A percentile compares a stretch with the other conserved stretches of the same genome.
Evolutionary conservation across 1,140 invertebrate genomes (phyloP).

Genomic region (Stenopsyche tienmushanensis): DNA sequence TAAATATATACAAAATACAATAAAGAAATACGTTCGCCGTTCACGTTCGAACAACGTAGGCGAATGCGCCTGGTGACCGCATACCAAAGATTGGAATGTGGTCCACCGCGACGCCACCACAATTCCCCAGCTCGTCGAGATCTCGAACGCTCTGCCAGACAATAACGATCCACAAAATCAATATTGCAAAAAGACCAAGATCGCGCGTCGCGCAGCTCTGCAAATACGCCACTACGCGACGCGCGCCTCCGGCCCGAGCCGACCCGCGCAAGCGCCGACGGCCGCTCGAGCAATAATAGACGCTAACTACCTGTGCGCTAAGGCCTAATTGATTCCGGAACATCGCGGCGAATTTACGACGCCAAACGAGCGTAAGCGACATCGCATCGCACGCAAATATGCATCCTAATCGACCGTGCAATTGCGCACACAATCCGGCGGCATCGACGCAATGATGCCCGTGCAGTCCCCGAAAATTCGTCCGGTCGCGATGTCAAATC

Average conservation of each 20-base stretch:
- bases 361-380: too few relatives aligned
- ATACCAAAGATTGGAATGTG: conserved; percentile 40
- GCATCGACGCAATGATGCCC: too few relatives aligned
- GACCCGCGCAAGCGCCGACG: background rate
- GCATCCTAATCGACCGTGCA: too few relatives aligned
- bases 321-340: too few relatives aligned
- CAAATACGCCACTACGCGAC: conserved; percentile 9
- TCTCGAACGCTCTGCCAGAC: background rate
- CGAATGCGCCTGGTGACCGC: conserved; percentile 41
- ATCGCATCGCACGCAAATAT: too few relatives aligned
- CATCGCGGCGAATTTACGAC: too few relatives aligned
- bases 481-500: too few relatives aligned
- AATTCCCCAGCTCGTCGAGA: background rate
- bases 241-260: background rate
- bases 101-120: conserved; percentile 22
- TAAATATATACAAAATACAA: background rate
- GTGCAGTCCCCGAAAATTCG: too few relatives aligned
- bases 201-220: background rate
- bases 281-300: background rate
- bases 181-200: background rate
- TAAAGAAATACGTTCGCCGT: background rate
- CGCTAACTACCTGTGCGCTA: too few relatives aligned
- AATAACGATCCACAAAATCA: background rate
- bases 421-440: too few relatives aligned
- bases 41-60: conserved; percentile 31